A percentile compares a stretch with the other conserved stretches of the same genome.
Evolutionary conservation across 2,113 vertebrate species (phyloP).

Genomic region (Oxyruncus cristatus): DNA sequence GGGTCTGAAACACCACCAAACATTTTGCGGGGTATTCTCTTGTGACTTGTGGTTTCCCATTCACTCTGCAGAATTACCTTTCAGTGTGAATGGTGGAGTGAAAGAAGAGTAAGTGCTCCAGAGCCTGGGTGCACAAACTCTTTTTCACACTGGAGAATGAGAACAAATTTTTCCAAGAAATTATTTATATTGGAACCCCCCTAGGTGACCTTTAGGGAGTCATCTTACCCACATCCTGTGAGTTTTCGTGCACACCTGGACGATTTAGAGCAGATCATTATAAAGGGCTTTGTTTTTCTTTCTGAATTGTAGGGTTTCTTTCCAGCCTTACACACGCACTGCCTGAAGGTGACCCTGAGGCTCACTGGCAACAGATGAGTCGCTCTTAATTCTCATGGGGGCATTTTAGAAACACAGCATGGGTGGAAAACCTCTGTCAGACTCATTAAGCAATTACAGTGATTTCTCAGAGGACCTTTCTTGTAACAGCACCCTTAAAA

Average conservation of each 20-base stretch:
- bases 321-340: background rate
- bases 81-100: background rate
- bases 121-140: background rate
- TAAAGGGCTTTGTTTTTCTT: background rate
- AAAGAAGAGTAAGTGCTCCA: background rate
- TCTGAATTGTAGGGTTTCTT: background rate
- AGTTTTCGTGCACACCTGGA: background rate
- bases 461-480: background rate
- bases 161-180: background rate
- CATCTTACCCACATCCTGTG: background rate
- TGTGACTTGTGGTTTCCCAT: background rate
- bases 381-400: background rate
- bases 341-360: constrained; percentile 4
- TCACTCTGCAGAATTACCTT: background rate
- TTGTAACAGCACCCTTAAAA: background rate
- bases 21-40: background rate
- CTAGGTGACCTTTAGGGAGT: background rate
- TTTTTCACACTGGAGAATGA: background rate
- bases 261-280: background rate
- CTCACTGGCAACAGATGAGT: background rate
- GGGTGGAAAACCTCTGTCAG: background rate
- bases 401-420: background rate
- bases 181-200: background rate
- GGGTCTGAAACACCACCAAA: background rate
- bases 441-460: background rate